These are phyloP conservation scores for Cyanistes caeruleus DNA, from an alignment of 2,113 vertebrate genomes.

Conservation along the genomic window DNA sequence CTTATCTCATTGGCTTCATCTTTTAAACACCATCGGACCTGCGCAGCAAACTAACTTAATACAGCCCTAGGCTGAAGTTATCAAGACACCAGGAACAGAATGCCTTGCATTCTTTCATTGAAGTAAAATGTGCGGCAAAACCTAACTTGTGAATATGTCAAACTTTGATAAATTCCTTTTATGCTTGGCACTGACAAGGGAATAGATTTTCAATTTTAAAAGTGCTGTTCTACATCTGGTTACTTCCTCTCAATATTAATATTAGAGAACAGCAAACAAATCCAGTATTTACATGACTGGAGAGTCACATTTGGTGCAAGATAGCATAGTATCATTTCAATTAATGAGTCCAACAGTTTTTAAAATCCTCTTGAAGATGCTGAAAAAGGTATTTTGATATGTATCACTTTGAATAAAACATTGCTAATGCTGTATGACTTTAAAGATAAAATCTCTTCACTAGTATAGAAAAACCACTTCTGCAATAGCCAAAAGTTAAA, in stretches of 20 bases:
- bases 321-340: neutral
- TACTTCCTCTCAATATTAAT: neutral
- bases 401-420: neutral
- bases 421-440: neutral
- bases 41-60: neutral
- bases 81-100: neutral
- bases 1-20: conserved; percentile 33
- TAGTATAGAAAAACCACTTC: neutral
- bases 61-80: neutral
- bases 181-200: neutral
- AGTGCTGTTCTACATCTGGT: neutral
- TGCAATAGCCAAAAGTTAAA: neutral
- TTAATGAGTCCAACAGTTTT: neutral
- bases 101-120: neutral
- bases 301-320: neutral
- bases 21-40: neutral
- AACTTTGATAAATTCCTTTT: neutral
- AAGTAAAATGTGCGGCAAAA: neutral
- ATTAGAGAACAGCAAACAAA: neutral
- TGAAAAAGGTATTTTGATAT: neutral
- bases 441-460: neutral
- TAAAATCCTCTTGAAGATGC: neutral
- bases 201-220: neutral
- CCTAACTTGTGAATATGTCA: neutral
- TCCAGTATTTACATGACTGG: neutral